Base-by-base conservation (phyloP, 2,888 invertebrate species). In the Platycheirus albimanus region DNA sequence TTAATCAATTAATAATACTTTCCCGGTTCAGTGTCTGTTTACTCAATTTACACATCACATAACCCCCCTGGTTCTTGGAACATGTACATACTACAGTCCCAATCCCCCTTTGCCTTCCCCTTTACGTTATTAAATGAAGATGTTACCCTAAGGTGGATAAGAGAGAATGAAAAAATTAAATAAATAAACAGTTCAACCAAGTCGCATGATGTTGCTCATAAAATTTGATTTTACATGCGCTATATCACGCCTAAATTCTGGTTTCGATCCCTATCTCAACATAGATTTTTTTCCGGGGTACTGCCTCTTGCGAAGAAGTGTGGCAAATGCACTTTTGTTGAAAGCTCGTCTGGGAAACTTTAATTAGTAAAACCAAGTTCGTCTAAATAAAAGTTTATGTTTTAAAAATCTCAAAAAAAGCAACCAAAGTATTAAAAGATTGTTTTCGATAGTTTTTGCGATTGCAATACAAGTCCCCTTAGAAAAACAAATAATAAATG, bases 401-500 rank as follows among this genome's bases (percentile, higher is more conserved):
- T n/a, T n/a, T n/a, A n/a, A n/a, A n/a, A n/a, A n/a, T n/a, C n/a
- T n/a, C n/a, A n/a, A n/a, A n/a, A n/a, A n/a, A n/a, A n/a, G n/a
- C n/a, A n/a, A n/a, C 24, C 24, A 24, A 24, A 6, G 24, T 4
- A 3, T 24, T 3, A 3, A 24, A 24, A 3, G 6, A 24, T 24
- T 24, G 6, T 24, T 24, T 24, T 24, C 6, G 6, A 24, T 4
- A 24, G 24, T 28, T 51, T 24, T 43, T 43, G 0, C 7, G 0
- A 28, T n/a, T 8, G 11, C 43, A 61, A 17, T 61, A 61, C 61
- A 30, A 10, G n/a, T n/a, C 28, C 61, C 8, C 17, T n/a, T 30
- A 61, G 7, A 3, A 19, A 56, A 63, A 49, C 3, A 81, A 87
- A 87, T 85, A 86, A 85, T 85, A 87, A 85, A 80, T 78, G 41